A percentile compares a stretch with the other conserved stretches of the same genome.
Conservation (phyloP, 2,113 vertebrate species). For the Harpagus bidentatus region DNA sequence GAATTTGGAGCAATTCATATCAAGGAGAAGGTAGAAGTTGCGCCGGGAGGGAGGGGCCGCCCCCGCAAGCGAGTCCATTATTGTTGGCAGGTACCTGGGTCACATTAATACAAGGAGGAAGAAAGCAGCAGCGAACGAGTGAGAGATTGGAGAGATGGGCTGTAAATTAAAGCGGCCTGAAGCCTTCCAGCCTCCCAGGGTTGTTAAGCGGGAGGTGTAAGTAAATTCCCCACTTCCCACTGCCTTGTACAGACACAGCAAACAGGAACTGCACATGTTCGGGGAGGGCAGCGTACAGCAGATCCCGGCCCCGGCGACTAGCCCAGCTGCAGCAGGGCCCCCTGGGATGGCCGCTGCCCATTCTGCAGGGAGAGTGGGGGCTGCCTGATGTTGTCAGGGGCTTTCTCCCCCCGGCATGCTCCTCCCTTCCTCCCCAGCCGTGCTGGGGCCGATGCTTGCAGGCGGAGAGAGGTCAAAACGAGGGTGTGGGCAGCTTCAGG, state of each 20-base stretch:
- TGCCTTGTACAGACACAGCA: constrained; percentile 72
- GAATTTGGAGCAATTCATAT: constrained; percentile 58
- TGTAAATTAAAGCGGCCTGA: constrained; percentile 71
- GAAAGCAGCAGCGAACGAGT: constrained; percentile 64
- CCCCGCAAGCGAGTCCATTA: constrained; percentile 69
- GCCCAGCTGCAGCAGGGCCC: constrained; percentile 37
- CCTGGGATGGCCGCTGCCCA: constrained; percentile 51
- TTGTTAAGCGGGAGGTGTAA: constrained; percentile 75
- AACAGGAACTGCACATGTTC: constrained; percentile 76
- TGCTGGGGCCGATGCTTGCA: constrained; percentile 61
- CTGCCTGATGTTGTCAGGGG: constrained; percentile 45
- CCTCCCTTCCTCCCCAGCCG: constrained; percentile 70
- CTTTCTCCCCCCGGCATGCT: constrained; percentile 44
- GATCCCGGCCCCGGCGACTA: not conserved
- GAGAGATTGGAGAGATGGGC: constrained; percentile 72
- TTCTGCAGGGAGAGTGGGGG: constrained; percentile 42
- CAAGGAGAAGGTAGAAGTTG: constrained; percentile 70
- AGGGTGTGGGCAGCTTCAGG: constrained; percentile 68
- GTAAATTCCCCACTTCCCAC: constrained; percentile 76
- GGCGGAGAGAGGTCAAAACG: constrained; percentile 71
- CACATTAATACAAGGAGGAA: constrained; percentile 75
- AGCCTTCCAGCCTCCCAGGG: constrained; percentile 72
- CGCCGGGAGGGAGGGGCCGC: constrained; percentile 64
- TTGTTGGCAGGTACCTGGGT: constrained; percentile 79
- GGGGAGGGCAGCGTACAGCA: constrained; percentile 57